Evolutionary conservation across 2,113 vertebrate genomes (phyloP).

Genomic region (Mustela nigripes): DNA sequence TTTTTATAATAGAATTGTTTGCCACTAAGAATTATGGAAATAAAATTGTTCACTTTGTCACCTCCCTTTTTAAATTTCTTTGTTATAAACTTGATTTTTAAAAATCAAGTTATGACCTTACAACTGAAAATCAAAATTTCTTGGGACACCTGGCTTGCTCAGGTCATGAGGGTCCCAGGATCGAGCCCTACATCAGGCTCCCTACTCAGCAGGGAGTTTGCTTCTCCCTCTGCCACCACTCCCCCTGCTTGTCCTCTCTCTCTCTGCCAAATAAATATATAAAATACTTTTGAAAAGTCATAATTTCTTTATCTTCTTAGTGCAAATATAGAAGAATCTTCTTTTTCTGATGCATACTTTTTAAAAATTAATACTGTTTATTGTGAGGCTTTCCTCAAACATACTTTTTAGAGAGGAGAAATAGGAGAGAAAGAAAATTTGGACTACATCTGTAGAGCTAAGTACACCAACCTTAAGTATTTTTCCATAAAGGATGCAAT

Average conservation of each 20-base stretch:
- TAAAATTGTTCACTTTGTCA: conserved; percentile 44
- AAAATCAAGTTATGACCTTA: neutral
- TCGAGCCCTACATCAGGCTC: neutral
- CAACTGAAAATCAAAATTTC: neutral
- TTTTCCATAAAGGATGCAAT: conserved; percentile 34
- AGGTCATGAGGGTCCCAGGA: neutral
- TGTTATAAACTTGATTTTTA: conserved; percentile 45
- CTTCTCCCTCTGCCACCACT: neutral
- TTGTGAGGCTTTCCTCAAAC: neutral
- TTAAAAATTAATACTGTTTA: neutral
- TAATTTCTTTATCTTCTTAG: conserved; percentile 13
- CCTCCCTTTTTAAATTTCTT: neutral
- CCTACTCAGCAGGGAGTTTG: neutral
- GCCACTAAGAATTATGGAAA: conserved; percentile 6
- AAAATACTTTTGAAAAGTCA: neutral
- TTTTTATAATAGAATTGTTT: conserved; percentile 14
- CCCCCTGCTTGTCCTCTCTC: neutral
- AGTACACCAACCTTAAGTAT: neutral
- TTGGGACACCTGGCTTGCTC: no score
- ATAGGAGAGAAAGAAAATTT: neutral
- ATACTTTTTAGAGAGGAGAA: neutral
- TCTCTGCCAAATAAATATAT: neutral
- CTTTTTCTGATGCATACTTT: neutral
- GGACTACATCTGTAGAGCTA: neutral
- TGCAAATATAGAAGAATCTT: conserved; percentile 16